Evolutionary conservation across 2,113 vertebrate species (phyloP), one percentile per base, ranked within the genome.

Genomic region (Terrapene triunguis): DNA sequence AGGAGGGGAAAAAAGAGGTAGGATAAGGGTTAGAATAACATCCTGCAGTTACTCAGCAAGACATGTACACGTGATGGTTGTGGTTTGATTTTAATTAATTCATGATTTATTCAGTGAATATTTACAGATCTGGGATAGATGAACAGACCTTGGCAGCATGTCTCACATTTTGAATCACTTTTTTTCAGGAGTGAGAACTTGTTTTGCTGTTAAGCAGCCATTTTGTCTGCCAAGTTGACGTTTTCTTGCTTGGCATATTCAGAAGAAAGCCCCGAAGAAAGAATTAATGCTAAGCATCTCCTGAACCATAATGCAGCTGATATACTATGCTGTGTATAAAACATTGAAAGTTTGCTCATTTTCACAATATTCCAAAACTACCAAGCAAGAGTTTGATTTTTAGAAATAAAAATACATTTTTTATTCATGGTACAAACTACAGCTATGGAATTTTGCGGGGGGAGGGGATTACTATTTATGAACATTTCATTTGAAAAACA

Each of bases 201-300:
- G 1, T 32, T 93, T 89, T 88, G 27, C 90, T 93, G 42, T 88
- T 42, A 93, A 27, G 69, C 74, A 87, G 87, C 42, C 3, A 2
- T 93, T 93, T 87, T 83, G 38, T 84, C 50, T 27, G 51, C 5
- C 6, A 93, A 86, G 35, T 87, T 87, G 84, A 35, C 5, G 59
- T 84, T 89, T 24, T 82, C 80, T 91, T 78, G 32, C 51, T 32
- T 94, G 55, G 4, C 91, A 9, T 54, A 42, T 47, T 10, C 90
- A 80, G 42, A 88, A 80, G 83, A 95, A 42, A 55, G 29, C 44
- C 27, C 50, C 12, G 72, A 76, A 25, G 74, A 95, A 92, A 91
- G 69, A 84, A 88, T 82, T 62, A 8, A 35, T 10, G 6, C 17
- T 89, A 0, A 38, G 44, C 12, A 12, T 81, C 87, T 94, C 54